phyloP scores from a whole-genome alignment of 2,113 vertebrate genomes.

The Trinectes maculatus region DNA sequence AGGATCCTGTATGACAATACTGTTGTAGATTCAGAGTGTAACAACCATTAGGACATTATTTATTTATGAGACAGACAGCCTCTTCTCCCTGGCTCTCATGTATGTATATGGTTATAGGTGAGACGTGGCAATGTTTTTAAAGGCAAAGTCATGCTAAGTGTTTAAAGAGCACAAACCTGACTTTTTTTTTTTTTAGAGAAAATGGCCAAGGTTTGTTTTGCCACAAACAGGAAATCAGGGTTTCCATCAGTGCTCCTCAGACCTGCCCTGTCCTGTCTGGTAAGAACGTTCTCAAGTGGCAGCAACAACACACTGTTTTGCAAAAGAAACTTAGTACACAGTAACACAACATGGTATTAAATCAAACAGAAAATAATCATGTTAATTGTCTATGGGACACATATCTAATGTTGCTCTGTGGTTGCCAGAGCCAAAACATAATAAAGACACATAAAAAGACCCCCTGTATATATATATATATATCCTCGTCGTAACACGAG shows the following conservation, averaged over 20 bases:
- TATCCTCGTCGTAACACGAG: too few relatives aligned
- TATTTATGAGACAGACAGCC: too few relatives aligned
- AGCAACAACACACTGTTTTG: constrained; percentile 9
- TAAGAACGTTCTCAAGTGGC: constrained; percentile 3
- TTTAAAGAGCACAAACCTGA: neutral
- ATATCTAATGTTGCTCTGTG: too few relatives aligned
- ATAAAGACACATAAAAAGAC: too few relatives aligned
- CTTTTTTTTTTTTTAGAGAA: constrained; percentile 15
- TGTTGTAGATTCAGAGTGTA: neutral
- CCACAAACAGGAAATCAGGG: constrained; percentile 42
- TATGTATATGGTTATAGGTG: neutral
- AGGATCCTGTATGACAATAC: too few relatives aligned
- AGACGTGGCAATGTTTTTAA: neutral
- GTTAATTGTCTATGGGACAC: too few relatives aligned
- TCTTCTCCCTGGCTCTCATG: neutral
- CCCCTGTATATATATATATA: too few relatives aligned
- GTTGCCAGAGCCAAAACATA: too few relatives aligned
- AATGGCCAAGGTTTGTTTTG: constrained; percentile 25
- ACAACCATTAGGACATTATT: too few relatives aligned
- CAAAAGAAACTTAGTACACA: neutral
- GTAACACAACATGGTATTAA: neutral
- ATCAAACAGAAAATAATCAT: too few relatives aligned
- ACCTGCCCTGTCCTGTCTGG: constrained; percentile 15
- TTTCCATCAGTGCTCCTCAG: constrained; percentile 16
- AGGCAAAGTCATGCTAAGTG: neutral